Evolutionary conservation across 2,888 invertebrate genomes (phyloP).

Genomic region (Axea sp.): DNA sequence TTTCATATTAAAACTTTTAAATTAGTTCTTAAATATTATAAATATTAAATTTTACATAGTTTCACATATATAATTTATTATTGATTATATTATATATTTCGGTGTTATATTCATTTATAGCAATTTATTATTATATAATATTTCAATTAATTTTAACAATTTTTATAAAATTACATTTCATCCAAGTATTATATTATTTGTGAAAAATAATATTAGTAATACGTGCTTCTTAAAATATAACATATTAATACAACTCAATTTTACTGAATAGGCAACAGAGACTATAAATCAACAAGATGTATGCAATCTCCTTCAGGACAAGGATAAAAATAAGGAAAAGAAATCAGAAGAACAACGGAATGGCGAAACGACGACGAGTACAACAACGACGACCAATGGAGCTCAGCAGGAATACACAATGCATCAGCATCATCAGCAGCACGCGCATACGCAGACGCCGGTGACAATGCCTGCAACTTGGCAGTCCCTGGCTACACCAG

Average conservation of each 20-base stretch:
- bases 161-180: too few relatives aligned
- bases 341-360: constrained; percentile 76
- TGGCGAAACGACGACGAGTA: constrained; percentile 80
- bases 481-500: constrained; percentile 86
- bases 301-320: constrained; percentile 77
- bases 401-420: constrained; percentile 81
- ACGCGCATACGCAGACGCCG: constrained; percentile 78
- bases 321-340: constrained; percentile 75
- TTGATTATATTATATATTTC: too few relatives aligned
- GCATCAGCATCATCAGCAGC: constrained; percentile 80
- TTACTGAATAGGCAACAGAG: constrained; percentile 69
- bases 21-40: too few relatives aligned
- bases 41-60: too few relatives aligned
- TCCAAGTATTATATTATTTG: too few relatives aligned
- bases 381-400: constrained; percentile 80
- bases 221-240: too few relatives aligned
- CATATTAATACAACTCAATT: constrained; percentile 38
- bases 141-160: too few relatives aligned
- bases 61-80: too few relatives aligned
- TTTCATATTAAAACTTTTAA: neutral
- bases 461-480: constrained; percentile 83
- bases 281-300: constrained; percentile 76
- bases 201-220: too few relatives aligned
- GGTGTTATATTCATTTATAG: too few relatives aligned
- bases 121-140: too few relatives aligned